Percentiles rank a stretch among this genome's conserved stretches.
Evolutionary conservation across 2,113 vertebrate species (phyloP).

Genomic region (Brienomyrus longianalis): DNA sequence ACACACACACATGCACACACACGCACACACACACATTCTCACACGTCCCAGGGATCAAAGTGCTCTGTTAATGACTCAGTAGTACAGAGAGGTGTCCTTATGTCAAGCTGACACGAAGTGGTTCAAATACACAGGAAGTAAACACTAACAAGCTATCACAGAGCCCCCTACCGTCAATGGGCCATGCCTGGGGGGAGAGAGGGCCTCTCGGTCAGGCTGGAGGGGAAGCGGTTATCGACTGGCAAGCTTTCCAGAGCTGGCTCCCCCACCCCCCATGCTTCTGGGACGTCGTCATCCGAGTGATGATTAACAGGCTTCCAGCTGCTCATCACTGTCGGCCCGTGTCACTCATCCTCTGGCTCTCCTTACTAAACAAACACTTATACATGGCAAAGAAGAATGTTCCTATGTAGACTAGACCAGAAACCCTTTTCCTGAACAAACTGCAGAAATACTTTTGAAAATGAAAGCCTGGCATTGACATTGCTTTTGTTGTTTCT

Average conservation of each 20-base stretch:
- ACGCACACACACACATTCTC: background rate
- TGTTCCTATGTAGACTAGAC: background rate
- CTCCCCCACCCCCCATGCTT: background rate
- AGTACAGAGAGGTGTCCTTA: background rate
- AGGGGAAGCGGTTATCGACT: background rate
- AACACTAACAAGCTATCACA: background rate
- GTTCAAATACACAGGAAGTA: background rate
- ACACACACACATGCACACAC: background rate
- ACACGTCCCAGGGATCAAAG: background rate
- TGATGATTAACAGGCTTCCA: background rate
- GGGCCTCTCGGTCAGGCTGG: background rate
- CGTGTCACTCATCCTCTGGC: background rate
- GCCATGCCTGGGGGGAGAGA: background rate
- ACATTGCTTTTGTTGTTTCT: background rate
- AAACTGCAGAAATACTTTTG: background rate
- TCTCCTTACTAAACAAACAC: constrained; percentile 9
- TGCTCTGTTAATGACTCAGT: background rate
- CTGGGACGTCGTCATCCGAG: background rate
- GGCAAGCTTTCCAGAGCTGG: background rate
- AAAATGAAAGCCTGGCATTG: background rate
- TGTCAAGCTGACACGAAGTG: background rate
- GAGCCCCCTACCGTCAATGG: background rate
- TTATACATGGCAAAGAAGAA: background rate
- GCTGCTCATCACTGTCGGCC: background rate
- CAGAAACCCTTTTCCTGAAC: background rate